Conservation (phyloP, 2,888 invertebrate genomes). For the Mesorhabditis belari region DNA sequence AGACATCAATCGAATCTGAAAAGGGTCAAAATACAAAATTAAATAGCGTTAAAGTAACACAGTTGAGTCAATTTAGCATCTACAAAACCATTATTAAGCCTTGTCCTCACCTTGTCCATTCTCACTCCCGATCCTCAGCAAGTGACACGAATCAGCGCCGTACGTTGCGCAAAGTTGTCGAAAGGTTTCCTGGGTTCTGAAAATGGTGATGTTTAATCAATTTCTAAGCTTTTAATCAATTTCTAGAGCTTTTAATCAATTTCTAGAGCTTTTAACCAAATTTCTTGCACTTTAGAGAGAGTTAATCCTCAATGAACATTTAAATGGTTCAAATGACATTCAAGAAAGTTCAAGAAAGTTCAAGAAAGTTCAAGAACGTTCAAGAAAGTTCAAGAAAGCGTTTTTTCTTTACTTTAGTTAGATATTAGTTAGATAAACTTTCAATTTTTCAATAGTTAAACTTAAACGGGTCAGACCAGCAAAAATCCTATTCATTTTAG, state of each 20-base stretch:
- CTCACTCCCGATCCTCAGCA: constrained; percentile 61
- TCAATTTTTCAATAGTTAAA: background rate
- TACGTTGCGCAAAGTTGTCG: constrained; percentile 78
- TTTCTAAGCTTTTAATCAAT: too few relatives aligned
- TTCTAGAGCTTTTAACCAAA: too few relatives aligned
- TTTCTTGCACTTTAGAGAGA: too few relatives aligned
- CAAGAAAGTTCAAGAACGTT: too few relatives aligned
- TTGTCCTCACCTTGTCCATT: constrained; percentile 2
- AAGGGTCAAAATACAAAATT: background rate
- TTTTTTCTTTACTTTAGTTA: background rate
- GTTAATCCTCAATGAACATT: too few relatives aligned
- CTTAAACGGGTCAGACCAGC: too few relatives aligned
- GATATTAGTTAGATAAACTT: background rate
- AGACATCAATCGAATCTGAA: constrained; percentile 68
- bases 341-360: too few relatives aligned
- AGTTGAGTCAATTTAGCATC: too few relatives aligned
- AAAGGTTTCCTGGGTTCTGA: constrained; percentile 74
- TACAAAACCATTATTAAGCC: too few relatives aligned
- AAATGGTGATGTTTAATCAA: constrained; percentile 16
- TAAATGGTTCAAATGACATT: background rate
- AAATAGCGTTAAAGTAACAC: background rate
- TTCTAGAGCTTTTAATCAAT: too few relatives aligned
- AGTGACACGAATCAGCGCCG: constrained; percentile 78
- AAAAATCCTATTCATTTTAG: too few relatives aligned
- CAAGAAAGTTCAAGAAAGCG: too few relatives aligned